Conservation (phyloP, 2,888 invertebrate species). For the Orthosia cruda region DNA sequence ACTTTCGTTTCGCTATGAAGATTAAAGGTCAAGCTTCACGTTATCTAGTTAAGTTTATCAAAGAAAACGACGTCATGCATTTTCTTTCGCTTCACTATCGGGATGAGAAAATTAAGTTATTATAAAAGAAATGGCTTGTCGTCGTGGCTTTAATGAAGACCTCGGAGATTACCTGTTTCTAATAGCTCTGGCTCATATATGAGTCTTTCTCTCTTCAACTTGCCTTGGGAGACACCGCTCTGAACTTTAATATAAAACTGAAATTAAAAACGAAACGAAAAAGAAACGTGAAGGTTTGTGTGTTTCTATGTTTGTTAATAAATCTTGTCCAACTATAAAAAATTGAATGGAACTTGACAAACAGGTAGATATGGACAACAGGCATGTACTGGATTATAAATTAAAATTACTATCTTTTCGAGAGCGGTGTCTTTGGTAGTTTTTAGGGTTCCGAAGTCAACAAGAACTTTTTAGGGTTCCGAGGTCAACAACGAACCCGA, state of each 20-base stretch:
- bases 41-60: neutral
- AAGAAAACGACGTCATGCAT: neutral
- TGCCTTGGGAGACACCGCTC: neutral
- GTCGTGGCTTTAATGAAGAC: conserved; percentile 15
- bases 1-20: neutral
- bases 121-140: conserved; percentile 36
- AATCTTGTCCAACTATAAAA: neutral
- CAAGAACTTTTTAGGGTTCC: no score
- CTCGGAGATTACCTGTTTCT: conserved; percentile 24
- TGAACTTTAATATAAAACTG: neutral
- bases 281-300: neutral
- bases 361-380: no score
- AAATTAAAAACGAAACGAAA: neutral
- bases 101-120: conserved; percentile 40
- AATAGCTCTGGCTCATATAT: conserved; percentile 21
- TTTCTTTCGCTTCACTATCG: conserved; percentile 3
- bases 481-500: no score
- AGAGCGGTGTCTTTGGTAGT: no score
- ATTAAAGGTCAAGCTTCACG: conserved; percentile 1
- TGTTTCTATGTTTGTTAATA: neutral
- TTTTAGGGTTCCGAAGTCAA: no score
- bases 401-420: no score
- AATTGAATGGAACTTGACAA: neutral
- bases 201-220: neutral
- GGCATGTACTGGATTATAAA: no score